A percentile compares a stretch with the other conserved stretches of the same genome.
phyloP scores from a whole-genome alignment of 2,888 invertebrate species.

The Timandra comae region DNA sequence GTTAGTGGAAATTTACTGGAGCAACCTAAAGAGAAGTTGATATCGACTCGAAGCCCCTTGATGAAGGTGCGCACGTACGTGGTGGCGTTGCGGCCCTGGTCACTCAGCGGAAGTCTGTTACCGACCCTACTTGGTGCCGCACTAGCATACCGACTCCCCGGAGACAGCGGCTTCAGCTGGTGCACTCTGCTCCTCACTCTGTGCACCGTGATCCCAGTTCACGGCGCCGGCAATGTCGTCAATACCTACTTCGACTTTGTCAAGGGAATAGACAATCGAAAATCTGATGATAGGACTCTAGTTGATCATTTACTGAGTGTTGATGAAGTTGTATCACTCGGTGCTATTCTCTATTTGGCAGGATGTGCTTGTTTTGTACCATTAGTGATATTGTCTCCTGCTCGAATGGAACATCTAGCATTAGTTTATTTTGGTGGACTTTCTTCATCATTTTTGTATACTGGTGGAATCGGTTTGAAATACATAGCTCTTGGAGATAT shows the following conservation, averaged over 20 bases:
- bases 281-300: constrained; percentile 94
- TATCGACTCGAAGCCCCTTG: constrained; percentile 71
- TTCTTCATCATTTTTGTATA: constrained; percentile 96
- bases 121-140: constrained; percentile 94
- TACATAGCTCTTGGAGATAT: constrained; percentile 97
- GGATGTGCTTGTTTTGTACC: constrained; percentile 91
- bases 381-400: constrained; percentile 87
- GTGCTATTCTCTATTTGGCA: constrained; percentile 90
- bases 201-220: constrained; percentile 92
- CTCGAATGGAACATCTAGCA: constrained; percentile 95
- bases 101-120: constrained; percentile 92
- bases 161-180: constrained; percentile 85
- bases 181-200: constrained; percentile 87
- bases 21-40: constrained; percentile 56
- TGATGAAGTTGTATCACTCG: constrained; percentile 89
- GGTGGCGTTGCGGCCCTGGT: constrained; percentile 94
- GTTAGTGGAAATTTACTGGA: constrained; percentile 66
- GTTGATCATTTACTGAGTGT: constrained; percentile 91
- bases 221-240: constrained; percentile 97
- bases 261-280: constrained; percentile 94
- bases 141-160: constrained; percentile 89
- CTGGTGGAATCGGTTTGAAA: constrained; percentile 96
- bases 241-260: constrained; percentile 97
- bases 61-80: constrained; percentile 94
- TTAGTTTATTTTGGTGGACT: constrained; percentile 96